Base-by-base conservation (phyloP, 2,888 invertebrate genomes). In the Plebejus melissa region DNA sequence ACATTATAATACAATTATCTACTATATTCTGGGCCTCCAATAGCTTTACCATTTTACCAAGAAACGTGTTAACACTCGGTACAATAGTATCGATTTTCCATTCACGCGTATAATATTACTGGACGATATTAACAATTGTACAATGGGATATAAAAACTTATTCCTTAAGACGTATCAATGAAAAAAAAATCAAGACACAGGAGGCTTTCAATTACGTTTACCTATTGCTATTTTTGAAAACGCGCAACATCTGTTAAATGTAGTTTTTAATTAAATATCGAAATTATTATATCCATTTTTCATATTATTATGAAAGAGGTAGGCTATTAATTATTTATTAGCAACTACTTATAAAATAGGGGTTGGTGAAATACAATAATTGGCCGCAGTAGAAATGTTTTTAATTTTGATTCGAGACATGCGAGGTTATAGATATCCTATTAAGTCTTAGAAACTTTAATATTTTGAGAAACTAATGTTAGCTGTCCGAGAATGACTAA, bases 11-110 rank as follows among this genome's bases (percentile, higher is more conserved):
- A 32, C 72, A 72, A 54, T 72, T 32, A 54, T 32, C 5, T 13
- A 72, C 54, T 28, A 16, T 60, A 22, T 11, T 28, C 13, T 36
- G 13, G 60, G 2, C 4, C 11, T 28, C 11, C 60, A 11, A 11
- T 5, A 11, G 50, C 28, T 72, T 32, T 11, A 28, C 71, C 22
- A 71, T 22, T 41, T 11, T 72, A 72, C 72, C 32, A 28, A 50
- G 72, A 72, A 72, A 13, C 13, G 46, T 72, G 9, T 50, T 72
- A 72, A 72, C 72, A 72, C 72, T 76, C 76, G 71, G 46, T 76
- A 76, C 75, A 77, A 77, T 77, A 76, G 77, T 77, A 76, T 77
- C 74, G 57, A 58, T 76, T 77, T 77, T 74, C 75, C 41, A 60
- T 75, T 76, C 75, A 75, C 58, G 58, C 41, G 46, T 75, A 76